Evolutionary conservation across 2,797 vertebrate genomes (phyloP), one percentile per base, ranked within the genome.

Genomic region (Oophaga sylvatica): DNA sequence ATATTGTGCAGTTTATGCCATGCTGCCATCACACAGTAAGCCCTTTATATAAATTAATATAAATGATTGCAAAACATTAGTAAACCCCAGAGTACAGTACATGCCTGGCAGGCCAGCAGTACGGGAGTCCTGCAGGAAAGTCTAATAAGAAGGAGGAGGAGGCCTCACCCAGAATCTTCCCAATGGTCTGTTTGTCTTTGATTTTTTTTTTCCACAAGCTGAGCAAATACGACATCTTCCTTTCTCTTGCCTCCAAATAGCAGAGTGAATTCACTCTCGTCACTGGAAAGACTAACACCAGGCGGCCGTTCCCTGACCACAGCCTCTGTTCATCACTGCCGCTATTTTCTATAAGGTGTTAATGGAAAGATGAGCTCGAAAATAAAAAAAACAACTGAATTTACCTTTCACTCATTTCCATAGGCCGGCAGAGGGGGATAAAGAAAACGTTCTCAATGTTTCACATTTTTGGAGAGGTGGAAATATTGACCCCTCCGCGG

Each of bases 251-350:
- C 82, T 83, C 87, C 87, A 84, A 88, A 88, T 84, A 84, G 81
- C 81, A 26, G 20, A 70, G 35, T 16, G 75, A 88, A 88, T 65
- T 70, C 77, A 75, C 84, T 63, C 53, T 79, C 83, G 83, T 88
- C 87, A 85, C 78, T 88, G 87, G 87, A 88, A 88, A 88, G 63
- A 88, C 87, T 60, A 88, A 88, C 87, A 85, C 59, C 10, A 4
- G 60, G 26, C 45, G n/a, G 62, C 63, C 17, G 71, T 41, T 22
- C 16, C 29, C 53, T 16, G 65, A 71, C 85, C 78, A 48, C 85
- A 57, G 71, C 59, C 73, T 26, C 62, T 45, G 71, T 31, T 78
- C 73, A 20, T 68, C 71, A 67, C 62, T 9, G 3, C 1, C 6
- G 45, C 19, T 11, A 29, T 53, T 60, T 35, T 84, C 81, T 73